These are phyloP conservation scores for Pelecanoides urinatrix DNA, from an alignment of 2,113 vertebrate genomes.

Conservation along the genomic window DNA sequence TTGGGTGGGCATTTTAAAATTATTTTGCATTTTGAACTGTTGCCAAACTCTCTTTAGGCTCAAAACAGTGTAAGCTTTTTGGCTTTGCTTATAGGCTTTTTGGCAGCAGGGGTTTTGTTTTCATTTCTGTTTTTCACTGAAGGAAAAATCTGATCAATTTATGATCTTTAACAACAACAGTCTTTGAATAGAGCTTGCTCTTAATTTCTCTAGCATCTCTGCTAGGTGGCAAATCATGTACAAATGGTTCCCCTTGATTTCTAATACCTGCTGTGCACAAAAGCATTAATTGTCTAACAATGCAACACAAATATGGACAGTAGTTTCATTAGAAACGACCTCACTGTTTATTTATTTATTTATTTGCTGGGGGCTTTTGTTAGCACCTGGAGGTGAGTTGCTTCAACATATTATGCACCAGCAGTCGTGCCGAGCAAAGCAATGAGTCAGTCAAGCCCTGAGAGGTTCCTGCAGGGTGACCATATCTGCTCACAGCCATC, in stretches of 20 bases:
- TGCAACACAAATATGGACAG: not conserved
- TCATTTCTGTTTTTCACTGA: not conserved
- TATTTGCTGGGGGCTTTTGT: not conserved
- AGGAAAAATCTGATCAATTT: not conserved
- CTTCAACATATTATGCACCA: not conserved
- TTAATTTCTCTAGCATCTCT: not conserved
- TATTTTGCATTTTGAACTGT: not conserved
- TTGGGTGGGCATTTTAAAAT: not conserved
- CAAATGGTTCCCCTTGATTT: not conserved
- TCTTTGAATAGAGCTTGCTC: not conserved
- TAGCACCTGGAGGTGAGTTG: not conserved
- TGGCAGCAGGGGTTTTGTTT: not conserved
- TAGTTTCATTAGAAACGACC: not conserved
- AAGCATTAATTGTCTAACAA: not conserved
- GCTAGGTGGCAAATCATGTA: not conserved
- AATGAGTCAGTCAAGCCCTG: not conserved
- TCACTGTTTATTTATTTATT: not conserved
- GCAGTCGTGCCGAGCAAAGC: not conserved
- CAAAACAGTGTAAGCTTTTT: not conserved
- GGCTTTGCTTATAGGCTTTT: not conserved
- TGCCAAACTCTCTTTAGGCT: not conserved
- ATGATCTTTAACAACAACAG: not conserved
- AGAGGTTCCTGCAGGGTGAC: not conserved
- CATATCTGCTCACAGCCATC: not conserved
- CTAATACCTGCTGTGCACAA: not conserved